Evolutionary conservation across 2,888 invertebrate genomes (phyloP), one percentile per base, ranked within the genome.

Genomic region (Latrodectus elegans): DNA sequence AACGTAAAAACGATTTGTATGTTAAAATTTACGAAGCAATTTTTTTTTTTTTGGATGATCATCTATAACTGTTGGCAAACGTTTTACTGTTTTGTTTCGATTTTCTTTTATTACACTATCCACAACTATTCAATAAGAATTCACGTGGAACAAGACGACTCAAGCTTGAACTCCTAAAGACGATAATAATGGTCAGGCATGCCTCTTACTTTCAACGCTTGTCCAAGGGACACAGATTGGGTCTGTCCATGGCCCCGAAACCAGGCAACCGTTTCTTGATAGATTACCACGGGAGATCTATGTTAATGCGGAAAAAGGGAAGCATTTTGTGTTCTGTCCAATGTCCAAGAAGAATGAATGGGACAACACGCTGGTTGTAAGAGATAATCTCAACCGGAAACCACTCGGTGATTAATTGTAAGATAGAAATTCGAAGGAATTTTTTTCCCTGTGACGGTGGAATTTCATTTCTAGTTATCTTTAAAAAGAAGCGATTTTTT

Each of bases 191-290:
- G 60, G 60, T 60, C 11, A 60, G 12, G n/a, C n/a, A 9, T 60
- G 60, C 60, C n/a, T n/a, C 10, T 60, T 60, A 60, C n/a, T 60
- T 60, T 60, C 12, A 60, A 11, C n/a, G 12, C 60, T 60, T 60
- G 10, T 60, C 11, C 60, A 60, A 15, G 4, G 12, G 60, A 60
- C 22, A 22, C 22, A 22, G 22, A 22, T 22, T 22, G 22, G 22
- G 22, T 22, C 22, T 80, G 86, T 81, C 86, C 86, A 51, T 86
- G 86, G 86, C 86, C 86, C 65, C 86, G 72, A 81, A 86, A 81
- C 53, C 70, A 64, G 71, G 86, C 75, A 81, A 81, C 86, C 86
- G 86, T 81, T 76, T 81, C 80, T 81, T 72, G 76, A 80, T 74
- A 85, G 79, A 85, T 85, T 70, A 85, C 71, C 60, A 72, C n/a